Base-by-base conservation (phyloP, 2,888 invertebrate genomes). In the Noctua janthina region DNA sequence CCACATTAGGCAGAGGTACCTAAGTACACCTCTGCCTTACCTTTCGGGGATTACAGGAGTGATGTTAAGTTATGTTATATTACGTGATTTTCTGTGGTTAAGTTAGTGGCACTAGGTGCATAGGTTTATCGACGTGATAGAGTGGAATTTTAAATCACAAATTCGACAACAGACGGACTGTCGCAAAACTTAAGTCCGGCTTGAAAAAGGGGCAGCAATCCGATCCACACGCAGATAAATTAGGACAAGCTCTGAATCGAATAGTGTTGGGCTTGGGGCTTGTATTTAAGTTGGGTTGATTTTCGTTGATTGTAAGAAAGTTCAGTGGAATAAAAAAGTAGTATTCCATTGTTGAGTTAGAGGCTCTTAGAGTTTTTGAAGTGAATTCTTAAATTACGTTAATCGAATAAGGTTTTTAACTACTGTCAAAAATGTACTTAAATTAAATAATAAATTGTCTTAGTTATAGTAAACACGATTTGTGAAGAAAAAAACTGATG, bases 161-260 rank as follows among this genome's bases (percentile, higher is more conserved):
- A 94, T 94, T 83, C 94, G 95, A 95, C 95, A 92, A 92, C 87
- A 91, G 90, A 91, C 90, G 91, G 87, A 88, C 91, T 88, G 92
- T 93, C 39, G 39, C 39, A 90, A 93, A 95, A 95, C 94, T 95
- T 94, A 95, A 94, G 92, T 91, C 76, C 69, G 79, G 84, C 78
- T 89, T 82, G 59, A 89, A 89, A 90, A 91, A 80, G 54, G 70
- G 72, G 82, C 72, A 87, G 87, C 90, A 86, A 84, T 85, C 87
- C 87, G 82, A 90, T 88, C 10, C 6, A 46, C 1, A 46, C 10
- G 46, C 43, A 88, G 91, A 92, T 29, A 93, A 93, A 94, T 94
- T 94, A 94, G 90, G 85, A 88, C 89, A 84, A 81, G 82, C 70
- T 82, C 78, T 79, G 83, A 83, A 87, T 81, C 84, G 75, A 88